Percentiles rank a stretch among this genome's conserved stretches.
These are phyloP conservation scores for Colletes collaris DNA, from an alignment of 2,888 invertebrate genomes.

Conservation along the genomic window DNA sequence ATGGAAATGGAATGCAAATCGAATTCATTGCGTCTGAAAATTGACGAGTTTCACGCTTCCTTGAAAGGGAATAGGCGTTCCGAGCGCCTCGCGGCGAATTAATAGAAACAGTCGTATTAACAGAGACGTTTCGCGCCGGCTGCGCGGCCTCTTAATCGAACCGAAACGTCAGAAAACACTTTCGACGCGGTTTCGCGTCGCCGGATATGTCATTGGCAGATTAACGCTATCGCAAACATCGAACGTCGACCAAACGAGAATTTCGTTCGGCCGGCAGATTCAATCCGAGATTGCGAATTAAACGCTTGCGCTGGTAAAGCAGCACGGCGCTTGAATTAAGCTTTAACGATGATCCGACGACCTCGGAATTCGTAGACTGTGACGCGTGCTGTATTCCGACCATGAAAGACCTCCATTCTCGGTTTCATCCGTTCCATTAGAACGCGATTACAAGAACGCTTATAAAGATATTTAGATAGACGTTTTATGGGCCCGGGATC, in stretches of 20 bases:
- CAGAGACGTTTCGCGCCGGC: constrained; percentile 7
- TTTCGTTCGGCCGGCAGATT: constrained; percentile 11
- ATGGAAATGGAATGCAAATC: constrained; percentile 59
- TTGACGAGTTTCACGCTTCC: constrained; percentile 42
- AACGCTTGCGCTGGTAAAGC: constrained; percentile 9
- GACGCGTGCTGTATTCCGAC: constrained; percentile 44
- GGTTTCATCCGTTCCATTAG: constrained; percentile 32
- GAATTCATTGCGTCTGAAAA: constrained; percentile 51
- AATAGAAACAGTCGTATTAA: constrained; percentile 22
- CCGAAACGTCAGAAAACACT: background rate
- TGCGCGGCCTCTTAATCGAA: background rate
- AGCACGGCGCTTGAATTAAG: constrained; percentile 22
- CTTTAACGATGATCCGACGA: constrained; percentile 32
- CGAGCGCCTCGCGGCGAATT: background rate
- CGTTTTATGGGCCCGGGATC: too few relatives aligned
- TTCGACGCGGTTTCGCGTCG: background rate
- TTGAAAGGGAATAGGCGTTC: constrained; percentile 27
- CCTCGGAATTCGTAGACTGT: constrained; percentile 42
- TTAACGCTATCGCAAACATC: constrained; percentile 3
- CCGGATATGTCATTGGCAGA: background rate
- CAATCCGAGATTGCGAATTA: constrained; percentile 23
- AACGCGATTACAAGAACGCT: constrained; percentile 1
- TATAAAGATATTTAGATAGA: background rate
- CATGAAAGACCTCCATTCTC: constrained; percentile 42
- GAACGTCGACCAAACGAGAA: constrained; percentile 10